Evolutionary conservation across 2,888 invertebrate species (phyloP), one percentile per base, ranked within the genome.

Genomic region (Athalia rosae): DNA sequence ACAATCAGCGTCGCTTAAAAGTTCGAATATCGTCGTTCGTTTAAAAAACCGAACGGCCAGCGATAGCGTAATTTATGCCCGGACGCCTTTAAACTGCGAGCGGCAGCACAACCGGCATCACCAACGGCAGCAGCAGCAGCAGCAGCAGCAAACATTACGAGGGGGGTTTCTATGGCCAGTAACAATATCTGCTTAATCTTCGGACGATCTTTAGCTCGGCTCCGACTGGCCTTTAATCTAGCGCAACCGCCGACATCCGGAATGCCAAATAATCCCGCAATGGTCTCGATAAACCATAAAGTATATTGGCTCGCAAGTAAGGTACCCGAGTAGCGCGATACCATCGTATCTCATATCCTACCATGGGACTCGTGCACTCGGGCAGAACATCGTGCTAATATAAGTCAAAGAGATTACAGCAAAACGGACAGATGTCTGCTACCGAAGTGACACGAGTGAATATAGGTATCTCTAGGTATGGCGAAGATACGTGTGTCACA

Each of bases 231-330:
- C 82, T 82, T 79, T 82, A 81, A 82, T 82, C 79, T 80, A 28
- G 81, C 80, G 76, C 74, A 77, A 78, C 82, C 81, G 82, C 82
- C 82, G 82, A 80, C 81, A 80, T 81, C 79, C 80, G 81, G 81
- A 81, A 81, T 81, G 82, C 82, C 82, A 84, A 84, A 82, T 80
- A 81, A 80, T 80, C 81, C 77, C 76, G 61, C 79, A 74, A 15
- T 48, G 61, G 41, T 62, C 50, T 50, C 59, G 74, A 74, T 74
- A 61, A 47, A 74, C 61, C 61, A 71, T 62, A 15, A 48, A 47
- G 74, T 50, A 74, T 74, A 74, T 74, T 61, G 61, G 61, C 45
- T 56, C 58, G 15, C 43, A 11, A 61, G 47, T 74, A 59, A 59
- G 41, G 28, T 43, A 9, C 43, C 15, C 43, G 43, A 8, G n/a